phyloP scores from a whole-genome alignment of 2,888 invertebrate species.

The Xiphydria camelus region DNA sequence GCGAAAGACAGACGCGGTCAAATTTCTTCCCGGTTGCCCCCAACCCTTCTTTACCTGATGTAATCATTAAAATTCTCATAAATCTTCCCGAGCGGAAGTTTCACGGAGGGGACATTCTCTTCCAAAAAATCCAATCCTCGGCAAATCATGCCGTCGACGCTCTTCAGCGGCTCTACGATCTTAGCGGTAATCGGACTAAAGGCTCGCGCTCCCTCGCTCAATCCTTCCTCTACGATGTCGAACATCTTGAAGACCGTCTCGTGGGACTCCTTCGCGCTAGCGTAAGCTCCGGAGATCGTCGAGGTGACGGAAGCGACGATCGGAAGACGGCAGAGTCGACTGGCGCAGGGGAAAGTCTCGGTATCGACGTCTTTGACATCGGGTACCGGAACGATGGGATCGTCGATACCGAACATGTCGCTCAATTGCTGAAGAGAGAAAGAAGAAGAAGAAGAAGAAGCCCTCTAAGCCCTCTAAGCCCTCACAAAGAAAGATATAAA shows the following conservation, averaged over 20 bases:
- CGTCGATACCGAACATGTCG: conserved; percentile 31
- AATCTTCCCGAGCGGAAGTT: conserved; percentile 54
- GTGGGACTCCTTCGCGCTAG: conserved; percentile 32
- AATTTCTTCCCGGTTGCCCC: too few species aligned
- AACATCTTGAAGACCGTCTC: conserved; percentile 32
- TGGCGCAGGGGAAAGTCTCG: conserved; percentile 21
- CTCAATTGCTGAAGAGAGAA: too few species aligned
- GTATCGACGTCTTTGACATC: conserved; percentile 9
- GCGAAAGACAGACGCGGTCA: too few species aligned
- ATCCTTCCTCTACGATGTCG: conserved; percentile 29
- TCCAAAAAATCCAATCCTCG: conserved; percentile 55
- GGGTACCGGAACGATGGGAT: conserved; percentile 5
- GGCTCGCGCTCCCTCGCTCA: conserved; percentile 28
- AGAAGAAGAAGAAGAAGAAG: too few species aligned
- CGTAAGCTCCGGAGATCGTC: conserved; percentile 32
- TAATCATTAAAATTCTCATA: conserved; percentile 31
- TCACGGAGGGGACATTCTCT: conserved; percentile 56
- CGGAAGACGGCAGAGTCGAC: conserved; percentile 30
- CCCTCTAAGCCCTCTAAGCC: too few species aligned
- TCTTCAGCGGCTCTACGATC: conserved; percentile 46
- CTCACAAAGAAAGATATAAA: too few species aligned
- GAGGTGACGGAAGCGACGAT: conserved; percentile 31
- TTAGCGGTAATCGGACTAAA: conserved; percentile 33
- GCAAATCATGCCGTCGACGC: conserved; percentile 47
- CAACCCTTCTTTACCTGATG: conserved; percentile 39